Evolutionary conservation across 2,888 invertebrate species (phyloP), one percentile per base, ranked within the genome.

Genomic region (Orthosia cruda): DNA sequence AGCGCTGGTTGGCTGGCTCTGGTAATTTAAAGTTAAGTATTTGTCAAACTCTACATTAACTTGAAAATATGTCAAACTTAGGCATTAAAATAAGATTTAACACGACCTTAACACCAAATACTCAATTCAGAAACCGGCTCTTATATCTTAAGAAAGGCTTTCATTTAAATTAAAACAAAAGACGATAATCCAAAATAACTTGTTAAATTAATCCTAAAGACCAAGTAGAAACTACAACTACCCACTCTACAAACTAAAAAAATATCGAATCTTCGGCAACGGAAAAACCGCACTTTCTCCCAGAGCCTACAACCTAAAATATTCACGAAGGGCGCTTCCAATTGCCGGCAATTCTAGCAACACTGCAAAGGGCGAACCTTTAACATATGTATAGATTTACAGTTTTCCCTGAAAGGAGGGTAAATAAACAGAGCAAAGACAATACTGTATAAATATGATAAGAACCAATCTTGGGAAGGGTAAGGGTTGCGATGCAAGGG

Each of bases 361-460:
- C 20, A 61, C 70, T 68, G 70, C 58, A 69, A 77, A 74, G 75
- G 71, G 62, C 62, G 74, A 20, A 62, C 49, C 63, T 62, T 62
- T 57, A 77, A 70, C 70, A 80, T 80, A 80, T 74, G 77, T 87
- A 84, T 86, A 86, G 80, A 82, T 87, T 81, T 81, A 75, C 72
- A 85, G 70, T 80, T 81, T 77, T 55, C 59, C 61, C 50, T 73
- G 64, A 71, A 84, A 84, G 13, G 57, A 80, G 73, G 71, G 81
- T 64, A 83, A 80, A 86, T 84, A 86, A 81, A 80, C 77, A 74
- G 61, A 50, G 9, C 23, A 68, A 75, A 86, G 80, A 87, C 88
- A 86, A 86, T 84, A 74, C 84, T 86, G 86, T 67, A 81, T 86
- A 84, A 86, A 87, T 87, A 88, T 87, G 88, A 87, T 84, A 87